Conservation (phyloP, 2,113 vertebrate species). For the Mastomys coucha region DNA sequence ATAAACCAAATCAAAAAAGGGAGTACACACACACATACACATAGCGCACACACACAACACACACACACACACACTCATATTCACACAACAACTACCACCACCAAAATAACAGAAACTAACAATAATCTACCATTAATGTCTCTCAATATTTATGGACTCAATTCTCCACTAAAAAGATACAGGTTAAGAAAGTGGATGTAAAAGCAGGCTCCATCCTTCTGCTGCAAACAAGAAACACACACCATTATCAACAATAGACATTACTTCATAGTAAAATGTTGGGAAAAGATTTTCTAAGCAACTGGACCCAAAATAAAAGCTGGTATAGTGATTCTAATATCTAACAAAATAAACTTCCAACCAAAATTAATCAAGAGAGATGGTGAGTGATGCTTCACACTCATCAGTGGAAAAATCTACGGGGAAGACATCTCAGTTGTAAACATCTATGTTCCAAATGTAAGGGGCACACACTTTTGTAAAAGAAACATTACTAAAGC, state of each 20-base stretch:
- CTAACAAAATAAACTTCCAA: neutral
- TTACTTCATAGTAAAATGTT: neutral
- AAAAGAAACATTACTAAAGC: neutral
- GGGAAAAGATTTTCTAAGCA: neutral
- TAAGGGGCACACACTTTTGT: neutral
- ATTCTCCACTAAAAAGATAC: neutral
- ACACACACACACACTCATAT: neutral
- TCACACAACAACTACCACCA: neutral
- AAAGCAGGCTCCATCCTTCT: neutral
- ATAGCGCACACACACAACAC: neutral
- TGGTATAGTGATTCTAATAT: neutral
- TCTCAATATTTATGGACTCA: neutral
- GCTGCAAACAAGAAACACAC: neutral
- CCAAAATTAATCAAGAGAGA: neutral
- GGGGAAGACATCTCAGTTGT: neutral
- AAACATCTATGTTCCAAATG: neutral
- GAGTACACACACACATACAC: neutral
- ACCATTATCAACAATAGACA: neutral
- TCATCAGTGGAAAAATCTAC: neutral
- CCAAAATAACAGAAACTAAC: neutral
- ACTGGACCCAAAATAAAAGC: neutral
- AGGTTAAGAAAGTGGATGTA: neutral
- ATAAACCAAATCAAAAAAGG: neutral
- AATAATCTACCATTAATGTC: neutral
- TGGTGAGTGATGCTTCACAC: neutral